Evolutionary conservation across 2,888 invertebrate genomes (phyloP).

Genomic region (Drosophila gaucha): DNA sequence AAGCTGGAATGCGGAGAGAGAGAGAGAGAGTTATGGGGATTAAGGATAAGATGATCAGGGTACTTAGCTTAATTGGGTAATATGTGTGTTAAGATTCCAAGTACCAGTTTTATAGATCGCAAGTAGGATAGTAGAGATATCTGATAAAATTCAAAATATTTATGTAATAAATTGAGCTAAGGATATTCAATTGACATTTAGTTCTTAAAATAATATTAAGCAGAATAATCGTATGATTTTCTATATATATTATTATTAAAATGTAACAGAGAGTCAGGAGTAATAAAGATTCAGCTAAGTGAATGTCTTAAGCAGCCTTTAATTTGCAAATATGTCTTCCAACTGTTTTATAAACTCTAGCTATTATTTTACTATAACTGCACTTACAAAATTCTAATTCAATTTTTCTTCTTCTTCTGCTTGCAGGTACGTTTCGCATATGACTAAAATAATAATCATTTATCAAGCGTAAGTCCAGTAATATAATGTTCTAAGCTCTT

Average conservation of each 20-base stretch:
- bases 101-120: too few species aligned
- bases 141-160: background rate
- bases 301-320: too few species aligned
- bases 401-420: conserved; percentile 10
- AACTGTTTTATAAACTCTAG: background rate
- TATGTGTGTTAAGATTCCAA: background rate
- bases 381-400: background rate
- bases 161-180: too few species aligned
- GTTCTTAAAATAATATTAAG: too few species aligned
- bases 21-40: background rate
- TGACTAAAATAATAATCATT: conserved; percentile 27
- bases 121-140: too few species aligned
- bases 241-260: too few species aligned
- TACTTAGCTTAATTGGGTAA: background rate
- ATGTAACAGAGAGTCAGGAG: too few species aligned
- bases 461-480: conserved; percentile 49
- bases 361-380: background rate
- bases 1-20: background rate
- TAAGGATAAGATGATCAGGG: too few species aligned
- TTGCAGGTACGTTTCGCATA: conserved; percentile 60
- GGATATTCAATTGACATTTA: too few species aligned
- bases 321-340: too few species aligned
- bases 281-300: too few species aligned
- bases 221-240: too few species aligned
- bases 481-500: conserved; percentile 9